A percentile compares a stretch with the other conserved stretches of the same genome.
phyloP scores from a whole-genome alignment of 2,797 vertebrate species.

The Crocodylus rhombifer region DNA sequence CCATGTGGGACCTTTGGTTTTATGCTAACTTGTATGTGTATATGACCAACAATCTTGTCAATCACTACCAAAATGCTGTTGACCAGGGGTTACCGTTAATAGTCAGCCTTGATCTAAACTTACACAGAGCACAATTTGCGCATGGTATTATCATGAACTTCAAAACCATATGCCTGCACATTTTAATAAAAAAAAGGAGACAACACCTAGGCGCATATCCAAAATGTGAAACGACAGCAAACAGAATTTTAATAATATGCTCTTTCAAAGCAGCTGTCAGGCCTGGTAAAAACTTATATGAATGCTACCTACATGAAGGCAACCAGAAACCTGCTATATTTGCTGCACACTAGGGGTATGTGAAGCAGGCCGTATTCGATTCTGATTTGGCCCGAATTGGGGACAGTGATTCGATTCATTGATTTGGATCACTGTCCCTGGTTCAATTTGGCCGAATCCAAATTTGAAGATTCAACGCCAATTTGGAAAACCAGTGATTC shows the following conservation, averaged over 20 bases:
- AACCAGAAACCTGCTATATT: not conserved
- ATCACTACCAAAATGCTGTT: not conserved
- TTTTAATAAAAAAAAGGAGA: not conserved
- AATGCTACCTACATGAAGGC: not conserved
- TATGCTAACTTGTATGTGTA: not conserved
- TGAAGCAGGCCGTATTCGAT: too few species aligned
- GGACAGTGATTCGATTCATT: too few species aligned
- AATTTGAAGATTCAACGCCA: too few species aligned
- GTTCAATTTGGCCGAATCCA: too few species aligned
- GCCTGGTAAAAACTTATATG: not conserved
- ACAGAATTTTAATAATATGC: not conserved
- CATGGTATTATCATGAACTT: not conserved
- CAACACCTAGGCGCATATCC: not conserved
- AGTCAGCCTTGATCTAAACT: not conserved
- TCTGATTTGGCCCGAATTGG: too few species aligned
- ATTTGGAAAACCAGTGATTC: too few species aligned
- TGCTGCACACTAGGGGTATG: not conserved
- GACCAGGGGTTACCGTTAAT: not conserved
- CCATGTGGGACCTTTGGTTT: not conserved
- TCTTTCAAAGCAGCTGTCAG: not conserved
- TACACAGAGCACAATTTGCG: not conserved
- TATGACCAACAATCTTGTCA: not conserved
- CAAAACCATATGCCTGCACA: not conserved
- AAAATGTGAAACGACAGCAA: not conserved
- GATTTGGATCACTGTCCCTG: too few species aligned